Evolutionary conservation across 2,113 vertebrate species (phyloP).

Genomic region (Phasianus colchicus): DNA sequence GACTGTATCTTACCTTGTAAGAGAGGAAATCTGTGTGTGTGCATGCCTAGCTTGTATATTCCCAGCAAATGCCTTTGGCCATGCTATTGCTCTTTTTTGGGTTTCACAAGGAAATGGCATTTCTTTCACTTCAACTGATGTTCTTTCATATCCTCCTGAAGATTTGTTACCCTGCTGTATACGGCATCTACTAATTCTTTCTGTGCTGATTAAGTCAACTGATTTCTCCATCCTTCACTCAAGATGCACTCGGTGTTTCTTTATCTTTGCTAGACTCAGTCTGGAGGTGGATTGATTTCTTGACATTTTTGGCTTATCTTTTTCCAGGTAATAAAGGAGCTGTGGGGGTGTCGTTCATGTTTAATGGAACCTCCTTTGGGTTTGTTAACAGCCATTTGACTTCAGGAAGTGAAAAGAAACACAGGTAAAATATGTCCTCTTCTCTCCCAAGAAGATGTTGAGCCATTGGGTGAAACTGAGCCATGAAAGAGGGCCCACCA

Average conservation of each 20-base stretch:
- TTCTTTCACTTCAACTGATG: neutral
- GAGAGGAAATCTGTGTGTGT: neutral
- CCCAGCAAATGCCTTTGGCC: neutral
- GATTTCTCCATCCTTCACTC: neutral
- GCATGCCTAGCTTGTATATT: neutral
- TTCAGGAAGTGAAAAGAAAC: conserved; percentile 96
- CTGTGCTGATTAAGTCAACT: neutral
- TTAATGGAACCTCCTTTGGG: conserved; percentile 96
- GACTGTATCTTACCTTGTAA: neutral
- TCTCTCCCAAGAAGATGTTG: neutral
- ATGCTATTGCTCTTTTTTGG: neutral
- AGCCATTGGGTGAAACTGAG: neutral
- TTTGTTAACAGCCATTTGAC: conserved; percentile 99
- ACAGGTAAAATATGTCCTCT: conserved; percentile 80
- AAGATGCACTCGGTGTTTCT: neutral
- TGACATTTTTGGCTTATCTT: conserved; percentile 32
- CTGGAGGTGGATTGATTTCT: neutral
- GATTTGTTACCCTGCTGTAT: neutral
- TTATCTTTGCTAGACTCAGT: neutral
- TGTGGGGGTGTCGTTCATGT: conserved; percentile 97
- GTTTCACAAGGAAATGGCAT: conserved; percentile 18
- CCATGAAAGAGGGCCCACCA: neutral
- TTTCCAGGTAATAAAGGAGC: conserved; percentile 93
- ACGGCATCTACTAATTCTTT: neutral
- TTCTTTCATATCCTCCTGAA: conserved; percentile 19